phyloP scores from a whole-genome alignment of 2,797 vertebrate genomes.

The Manis pentadactyla region DNA sequence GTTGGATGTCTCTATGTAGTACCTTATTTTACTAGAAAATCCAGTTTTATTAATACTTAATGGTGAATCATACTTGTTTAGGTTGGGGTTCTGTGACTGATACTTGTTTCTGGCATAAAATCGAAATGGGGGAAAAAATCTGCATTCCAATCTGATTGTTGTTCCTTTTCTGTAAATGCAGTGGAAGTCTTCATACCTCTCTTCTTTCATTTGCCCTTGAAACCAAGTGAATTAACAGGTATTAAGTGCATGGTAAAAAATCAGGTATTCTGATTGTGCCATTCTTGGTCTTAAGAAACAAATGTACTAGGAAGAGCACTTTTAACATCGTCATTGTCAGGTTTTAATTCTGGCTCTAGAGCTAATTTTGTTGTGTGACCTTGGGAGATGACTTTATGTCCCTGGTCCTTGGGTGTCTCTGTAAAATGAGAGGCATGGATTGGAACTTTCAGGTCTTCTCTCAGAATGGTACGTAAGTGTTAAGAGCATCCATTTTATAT shows the following conservation, averaged over 20 bases:
- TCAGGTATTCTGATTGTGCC: neutral
- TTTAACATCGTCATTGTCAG: neutral
- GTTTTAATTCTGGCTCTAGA: neutral
- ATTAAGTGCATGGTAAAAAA: conserved; percentile 1
- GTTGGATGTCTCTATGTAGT: neutral
- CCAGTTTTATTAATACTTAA: neutral
- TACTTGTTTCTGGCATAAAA: conserved; percentile 4
- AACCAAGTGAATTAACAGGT: neutral
- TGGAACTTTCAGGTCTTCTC: neutral
- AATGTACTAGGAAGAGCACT: neutral
- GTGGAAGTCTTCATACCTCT: neutral
- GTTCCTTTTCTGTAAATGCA: neutral
- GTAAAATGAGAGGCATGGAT: neutral
- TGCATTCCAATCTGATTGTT: neutral
- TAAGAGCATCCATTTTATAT: neutral
- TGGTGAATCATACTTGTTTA: neutral
- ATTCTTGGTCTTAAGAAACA: neutral
- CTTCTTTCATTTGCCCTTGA: neutral
- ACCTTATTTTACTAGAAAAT: conserved; percentile 18
- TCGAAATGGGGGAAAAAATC: neutral
- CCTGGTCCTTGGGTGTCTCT: neutral
- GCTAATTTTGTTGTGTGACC: neutral
- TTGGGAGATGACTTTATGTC: neutral
- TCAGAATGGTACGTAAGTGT: neutral
- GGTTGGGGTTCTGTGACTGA: neutral